Conservation (phyloP, 2,888 invertebrate species). For the Dryobotodes eremita region DNA sequence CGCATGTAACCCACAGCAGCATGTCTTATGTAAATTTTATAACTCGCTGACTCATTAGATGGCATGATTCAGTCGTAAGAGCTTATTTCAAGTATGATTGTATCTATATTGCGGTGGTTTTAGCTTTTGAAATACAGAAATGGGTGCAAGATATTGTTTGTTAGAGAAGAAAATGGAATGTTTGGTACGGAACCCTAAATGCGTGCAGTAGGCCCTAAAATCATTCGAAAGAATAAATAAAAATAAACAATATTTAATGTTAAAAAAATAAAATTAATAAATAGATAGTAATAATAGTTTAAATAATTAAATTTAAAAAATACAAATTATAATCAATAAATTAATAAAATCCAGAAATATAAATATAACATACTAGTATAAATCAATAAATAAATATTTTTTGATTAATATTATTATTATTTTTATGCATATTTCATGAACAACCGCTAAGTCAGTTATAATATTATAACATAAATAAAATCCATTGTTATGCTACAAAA, state of each 20-base stretch:
- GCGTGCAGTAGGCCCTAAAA: not conserved
- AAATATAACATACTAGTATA: no score
- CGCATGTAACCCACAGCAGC: conserved; percentile 42
- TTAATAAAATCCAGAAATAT: no score
- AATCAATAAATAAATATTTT: no score
- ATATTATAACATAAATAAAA: not conserved
- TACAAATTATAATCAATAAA: no score
- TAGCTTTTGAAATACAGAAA: not conserved
- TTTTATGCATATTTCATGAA: not conserved
- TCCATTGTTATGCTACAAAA: not conserved
- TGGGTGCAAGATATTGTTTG: not conserved
- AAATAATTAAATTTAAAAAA: no score
- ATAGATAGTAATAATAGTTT: no score
- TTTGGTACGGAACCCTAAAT: no score
- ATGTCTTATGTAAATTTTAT: conserved; percentile 64
- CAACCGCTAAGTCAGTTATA: not conserved
- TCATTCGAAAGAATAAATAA: not conserved
- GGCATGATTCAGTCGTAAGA: conserved; percentile 21
- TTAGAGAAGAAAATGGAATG: not conserved
- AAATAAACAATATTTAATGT: no score
- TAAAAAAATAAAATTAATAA: no score
- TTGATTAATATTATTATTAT: no score
- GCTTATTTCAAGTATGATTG: not conserved
- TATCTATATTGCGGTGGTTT: not conserved
- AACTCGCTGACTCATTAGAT: conserved; percentile 57